A percentile compares a stretch with the other conserved stretches of the same genome.
phyloP scores from a whole-genome alignment of 1,140 invertebrate species.

The Zelostemma sp. region DNA sequence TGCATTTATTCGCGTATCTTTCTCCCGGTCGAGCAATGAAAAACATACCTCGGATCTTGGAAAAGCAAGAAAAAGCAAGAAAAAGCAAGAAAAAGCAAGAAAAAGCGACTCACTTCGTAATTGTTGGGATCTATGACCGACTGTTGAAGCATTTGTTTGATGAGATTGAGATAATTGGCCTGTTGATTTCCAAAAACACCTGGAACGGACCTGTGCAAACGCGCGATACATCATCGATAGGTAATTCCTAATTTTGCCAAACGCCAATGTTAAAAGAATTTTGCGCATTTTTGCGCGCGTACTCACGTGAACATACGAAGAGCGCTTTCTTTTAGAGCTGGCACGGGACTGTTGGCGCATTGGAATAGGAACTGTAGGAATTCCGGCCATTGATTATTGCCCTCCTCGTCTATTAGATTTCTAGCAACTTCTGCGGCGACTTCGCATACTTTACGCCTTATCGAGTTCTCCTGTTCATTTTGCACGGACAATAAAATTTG shows the following conservation, averaged over 20 bases:
- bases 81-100: no score
- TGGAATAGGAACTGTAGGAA: constrained; percentile 97
- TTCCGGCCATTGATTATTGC: constrained; percentile 97
- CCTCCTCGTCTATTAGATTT: constrained; percentile 96
- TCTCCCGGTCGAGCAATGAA: constrained; percentile 49
- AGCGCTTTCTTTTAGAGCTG: constrained; percentile 91
- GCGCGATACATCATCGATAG: no score
- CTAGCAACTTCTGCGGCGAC: constrained; percentile 93
- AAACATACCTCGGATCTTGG: constrained; percentile 2
- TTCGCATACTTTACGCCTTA: constrained; percentile 95
- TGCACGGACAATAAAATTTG: constrained; percentile 88
- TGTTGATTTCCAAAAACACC: constrained; percentile 98
- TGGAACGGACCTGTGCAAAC: constrained; percentile 89
- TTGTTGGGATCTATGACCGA: constrained; percentile 80
- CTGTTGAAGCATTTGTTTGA: constrained; percentile 93
- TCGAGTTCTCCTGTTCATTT: constrained; percentile 81
- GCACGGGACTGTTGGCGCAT: constrained; percentile 86
- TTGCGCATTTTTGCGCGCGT: no score
- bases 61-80: constrained; percentile 1
- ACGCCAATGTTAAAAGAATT: no score
- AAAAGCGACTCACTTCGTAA: constrained; percentile 73
- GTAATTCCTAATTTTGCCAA: no score
- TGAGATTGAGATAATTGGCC: constrained; percentile 89
- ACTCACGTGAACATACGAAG: constrained; percentile 96
- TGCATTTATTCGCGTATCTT: constrained; percentile 57